Conservation (phyloP, 2,888 invertebrate species). For the Cheilosia impressa region DNA sequence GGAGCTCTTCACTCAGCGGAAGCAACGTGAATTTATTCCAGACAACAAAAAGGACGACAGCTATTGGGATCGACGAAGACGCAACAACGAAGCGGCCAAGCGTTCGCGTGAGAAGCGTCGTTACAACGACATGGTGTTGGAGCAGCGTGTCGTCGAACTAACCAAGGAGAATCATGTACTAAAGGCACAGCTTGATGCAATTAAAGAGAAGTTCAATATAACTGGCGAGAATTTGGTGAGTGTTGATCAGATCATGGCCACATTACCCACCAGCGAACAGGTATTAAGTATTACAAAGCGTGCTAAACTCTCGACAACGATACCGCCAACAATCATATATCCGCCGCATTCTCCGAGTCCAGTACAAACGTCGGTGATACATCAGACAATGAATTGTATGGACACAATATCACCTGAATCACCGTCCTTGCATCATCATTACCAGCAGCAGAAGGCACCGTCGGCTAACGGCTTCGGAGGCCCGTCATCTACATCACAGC, state of each 20-base stretch:
- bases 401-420: constrained; percentile 61
- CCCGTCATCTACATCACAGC: constrained; percentile 39
- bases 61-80: constrained; percentile 97
- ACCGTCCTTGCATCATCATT: constrained; percentile 54
- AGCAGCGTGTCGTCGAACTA: constrained; percentile 95
- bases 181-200: constrained; percentile 95
- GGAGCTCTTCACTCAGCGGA: constrained; percentile 94
- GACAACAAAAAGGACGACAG: constrained; percentile 98
- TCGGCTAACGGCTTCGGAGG: constrained; percentile 80
- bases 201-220: constrained; percentile 96
- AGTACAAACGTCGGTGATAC: constrained; percentile 87
- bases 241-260: constrained; percentile 94
- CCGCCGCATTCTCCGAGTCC: constrained; percentile 85
- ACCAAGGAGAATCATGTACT: constrained; percentile 98
- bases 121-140: constrained; percentile 98
- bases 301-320: constrained; percentile 83
- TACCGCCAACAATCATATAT: constrained; percentile 85
- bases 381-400: constrained; percentile 84
- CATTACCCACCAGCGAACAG: constrained; percentile 92
- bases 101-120: constrained; percentile 97
- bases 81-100: constrained; percentile 99
- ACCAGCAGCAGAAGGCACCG: constrained; percentile 38
- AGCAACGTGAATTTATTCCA: constrained; percentile 98
- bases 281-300: constrained; percentile 93
- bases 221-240: constrained; percentile 94